Conservation (phyloP, 2,113 vertebrate species). For the Colistium nudipinnis region DNA sequence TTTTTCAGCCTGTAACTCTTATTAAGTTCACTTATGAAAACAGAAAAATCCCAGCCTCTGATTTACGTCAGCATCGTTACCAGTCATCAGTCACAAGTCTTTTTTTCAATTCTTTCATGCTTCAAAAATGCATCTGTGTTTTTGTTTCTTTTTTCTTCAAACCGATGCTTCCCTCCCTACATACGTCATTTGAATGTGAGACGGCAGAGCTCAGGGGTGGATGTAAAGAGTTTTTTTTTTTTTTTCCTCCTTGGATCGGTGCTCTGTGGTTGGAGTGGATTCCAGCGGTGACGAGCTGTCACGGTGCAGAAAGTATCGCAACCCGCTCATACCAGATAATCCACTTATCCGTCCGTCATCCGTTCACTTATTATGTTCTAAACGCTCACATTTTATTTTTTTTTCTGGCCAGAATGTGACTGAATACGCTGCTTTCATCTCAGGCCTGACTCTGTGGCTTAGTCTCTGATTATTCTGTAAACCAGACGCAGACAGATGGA, state of each 20-base stretch:
- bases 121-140: too few species aligned
- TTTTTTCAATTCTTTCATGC: too few species aligned
- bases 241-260: conserved; percentile 6
- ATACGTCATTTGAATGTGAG: background rate
- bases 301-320: conserved; percentile 21
- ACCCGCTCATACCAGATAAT: conserved; percentile 37
- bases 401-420: conserved; percentile 9
- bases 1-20: too few species aligned
- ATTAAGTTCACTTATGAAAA: background rate
- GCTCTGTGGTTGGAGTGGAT: conserved; percentile 18
- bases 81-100: background rate
- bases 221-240: conserved; percentile 2
- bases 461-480: conserved; percentile 52
- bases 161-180: background rate
- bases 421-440: conserved; percentile 26
- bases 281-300: conserved; percentile 30
- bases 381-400: conserved; percentile 8
- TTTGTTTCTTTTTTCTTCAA: background rate
- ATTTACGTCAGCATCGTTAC: background rate
- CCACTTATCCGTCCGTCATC: conserved; percentile 27
- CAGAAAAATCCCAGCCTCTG: background rate
- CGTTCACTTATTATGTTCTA: conserved; percentile 6
- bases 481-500: conserved; percentile 37
- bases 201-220: background rate
- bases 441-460: conserved; percentile 21